Base-by-base conservation (phyloP, 2,888 invertebrate species). In the Osedax frankpressi region DNA sequence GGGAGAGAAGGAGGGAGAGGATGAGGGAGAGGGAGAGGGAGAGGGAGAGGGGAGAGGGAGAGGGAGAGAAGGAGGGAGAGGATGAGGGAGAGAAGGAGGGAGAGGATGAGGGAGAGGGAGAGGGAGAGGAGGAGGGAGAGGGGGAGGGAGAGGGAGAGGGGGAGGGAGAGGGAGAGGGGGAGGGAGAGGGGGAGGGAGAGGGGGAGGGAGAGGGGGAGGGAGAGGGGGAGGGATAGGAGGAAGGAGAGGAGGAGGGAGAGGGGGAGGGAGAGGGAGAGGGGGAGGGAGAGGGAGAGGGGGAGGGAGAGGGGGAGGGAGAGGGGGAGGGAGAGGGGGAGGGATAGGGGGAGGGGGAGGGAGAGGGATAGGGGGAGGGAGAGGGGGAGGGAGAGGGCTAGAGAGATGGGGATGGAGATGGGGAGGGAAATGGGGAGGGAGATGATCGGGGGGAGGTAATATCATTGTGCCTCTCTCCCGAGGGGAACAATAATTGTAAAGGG, bases 1-100 rank as follows among this genome's bases (percentile, higher is more conserved):
- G 29, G 26, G 70, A 70, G 70, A 29, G 70, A 70, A 1, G 26
- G 70, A 70, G 70, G 26, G 70, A 70, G 70, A 29, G 70, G 65
- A 65, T 19, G 70, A 70, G 70, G 1, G 70, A 67, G 70, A 0
- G 65, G 65, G 70, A 24, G 71, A 60, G 63, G n/a, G 24, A 14
- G 19, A 59, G 59, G 19, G 59, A 59, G 59, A 59, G 59, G 19
- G 59, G 6, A 26, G 26, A 19, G 19, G 59, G 19, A 19, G 19
- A 19, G 19, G 59, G 19, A 19, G 19, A 19, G 6, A 26, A 62
- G 59, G 59, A 59, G 59, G 19, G 59, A 59, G 59, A 59, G 59
- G 19, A 19, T 14, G 62, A 6, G 6, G 19, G 59, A 59, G 59
- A 59, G 59, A 59, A 19, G 19, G 59, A 59, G 59, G 19, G 62